Conservation (phyloP, 2,888 invertebrate genomes). For the Selenia dentaria region DNA sequence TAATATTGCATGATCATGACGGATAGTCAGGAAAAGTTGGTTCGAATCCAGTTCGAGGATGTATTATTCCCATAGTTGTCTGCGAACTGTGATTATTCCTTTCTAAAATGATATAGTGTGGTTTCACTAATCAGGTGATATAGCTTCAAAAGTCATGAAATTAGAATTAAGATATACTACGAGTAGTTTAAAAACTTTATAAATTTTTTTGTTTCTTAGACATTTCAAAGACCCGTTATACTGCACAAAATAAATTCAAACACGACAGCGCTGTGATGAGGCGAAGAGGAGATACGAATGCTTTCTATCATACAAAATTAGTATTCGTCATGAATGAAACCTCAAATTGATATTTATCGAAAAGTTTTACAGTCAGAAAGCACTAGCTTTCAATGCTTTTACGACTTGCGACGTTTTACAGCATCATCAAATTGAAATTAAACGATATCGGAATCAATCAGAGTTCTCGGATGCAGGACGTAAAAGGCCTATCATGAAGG, state of each 20-base stretch:
- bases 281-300: neutral
- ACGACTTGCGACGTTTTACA: constrained; percentile 21
- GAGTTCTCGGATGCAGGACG: constrained; percentile 23
- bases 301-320: constrained; percentile 1
- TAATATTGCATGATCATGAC: no score
- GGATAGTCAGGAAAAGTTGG: no score
- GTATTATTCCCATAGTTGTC: no score
- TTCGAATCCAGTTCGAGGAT: no score
- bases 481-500: constrained; percentile 33
- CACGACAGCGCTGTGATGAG: neutral
- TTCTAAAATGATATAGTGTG: no score
- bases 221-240: no score
- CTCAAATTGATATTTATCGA: constrained; percentile 11
- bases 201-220: no score
- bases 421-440: constrained; percentile 33
- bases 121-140: no score
- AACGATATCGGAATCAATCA: constrained; percentile 23
- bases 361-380: constrained; percentile 6
- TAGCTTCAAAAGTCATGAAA: no score
- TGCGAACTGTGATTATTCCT: no score
- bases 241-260: neutral
- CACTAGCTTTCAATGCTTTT: constrained; percentile 10
- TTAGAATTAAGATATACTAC: no score
- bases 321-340: constrained; percentile 3
- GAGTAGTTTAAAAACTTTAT: no score